Evolutionary conservation across 1,140 invertebrate species (phyloP), one percentile per base, ranked within the genome.

Genomic region (Zaprionus camerounensis): DNA sequence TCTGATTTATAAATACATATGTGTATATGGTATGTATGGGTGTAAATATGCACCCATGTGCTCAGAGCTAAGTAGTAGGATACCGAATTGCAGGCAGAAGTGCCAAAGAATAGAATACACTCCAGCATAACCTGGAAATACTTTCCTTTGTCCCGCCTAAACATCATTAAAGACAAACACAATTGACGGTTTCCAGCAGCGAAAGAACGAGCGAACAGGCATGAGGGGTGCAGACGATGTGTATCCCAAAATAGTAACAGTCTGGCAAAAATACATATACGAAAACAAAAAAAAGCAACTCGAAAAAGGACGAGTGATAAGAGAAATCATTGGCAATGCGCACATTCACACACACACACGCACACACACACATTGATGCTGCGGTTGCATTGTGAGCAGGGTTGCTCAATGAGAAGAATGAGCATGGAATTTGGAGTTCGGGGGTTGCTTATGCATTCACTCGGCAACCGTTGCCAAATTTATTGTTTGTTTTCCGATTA

Each of bases 161-260:
- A 84, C 78, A 87, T 87, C 84, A 84, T 87, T 87, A 88, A 81
- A 79, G 83, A 84, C 77, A 87, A 80, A 87, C 77, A 80, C 80
- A 87, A 88, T 87, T 84, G 88, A 90, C 76, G 77, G 78, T 46
- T 17, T 46, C 41, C 51, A 53, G 12, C 51, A 53, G 51, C 51
- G 51, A 53, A 5, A 15, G 36, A 38, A 34, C 31, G 36, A 15
- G 12, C 41, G 41, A 46, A 46, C 12, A 38, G 36, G 12, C 36
- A 38, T 38, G 4, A 38, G 36, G 36, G 36, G 36, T 38, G 36
- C 13, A 9, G n/a, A 9, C 41, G 41, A 46, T 46, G 53, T 56
- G 53, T 28, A 71, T 64, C 71, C 70, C 20, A 76, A 84, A 90
- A 90, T 85, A 88, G 81, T 87, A 78, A 53, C 70, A 82, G 76